A percentile compares a stretch with the other conserved stretches of the same genome.
Conservation (phyloP, 2,888 invertebrate species). For the Philhelius pedissequus region DNA sequence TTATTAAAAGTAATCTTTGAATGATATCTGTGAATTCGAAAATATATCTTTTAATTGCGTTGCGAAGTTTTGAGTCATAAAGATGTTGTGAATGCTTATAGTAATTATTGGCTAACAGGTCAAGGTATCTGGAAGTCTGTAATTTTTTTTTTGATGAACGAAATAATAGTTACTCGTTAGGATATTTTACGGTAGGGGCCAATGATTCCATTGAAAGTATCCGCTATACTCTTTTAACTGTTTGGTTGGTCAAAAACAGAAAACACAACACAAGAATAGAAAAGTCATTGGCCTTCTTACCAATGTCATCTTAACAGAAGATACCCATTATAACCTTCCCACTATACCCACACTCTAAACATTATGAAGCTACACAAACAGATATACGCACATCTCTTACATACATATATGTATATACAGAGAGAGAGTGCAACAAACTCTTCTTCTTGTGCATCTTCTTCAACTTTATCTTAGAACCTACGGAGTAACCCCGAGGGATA, state of each 20-base stretch:
- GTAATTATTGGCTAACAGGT: no score
- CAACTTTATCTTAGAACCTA: neutral
- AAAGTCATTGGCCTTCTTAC: conserved; percentile 64
- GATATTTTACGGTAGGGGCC: neutral
- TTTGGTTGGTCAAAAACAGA: conserved; percentile 22
- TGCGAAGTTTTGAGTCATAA: neutral
- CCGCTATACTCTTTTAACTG: neutral
- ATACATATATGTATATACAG: no score
- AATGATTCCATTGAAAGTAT: conserved; percentile 21
- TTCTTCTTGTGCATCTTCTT: conserved; percentile 6
- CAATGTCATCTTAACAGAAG: conserved; percentile 64
- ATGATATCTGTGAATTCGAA: neutral
- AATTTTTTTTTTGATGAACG: no score
- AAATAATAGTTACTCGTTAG: conserved; percentile 16
- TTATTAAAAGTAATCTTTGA: neutral
- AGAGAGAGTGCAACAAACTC: conserved; percentile 60
- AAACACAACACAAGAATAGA: conserved; percentile 17
- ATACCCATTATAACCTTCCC: conserved; percentile 62
- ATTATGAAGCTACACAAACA: conserved; percentile 14
- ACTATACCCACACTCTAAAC: conserved; percentile 4
- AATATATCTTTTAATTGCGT: neutral
- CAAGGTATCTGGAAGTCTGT: no score
- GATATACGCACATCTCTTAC: conserved; percentile 41
- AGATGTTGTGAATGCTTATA: neutral
- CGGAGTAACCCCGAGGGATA: conserved; percentile 54